Conservation (phyloP, 2,797 vertebrate species). For the Spheniscus humboldti region DNA sequence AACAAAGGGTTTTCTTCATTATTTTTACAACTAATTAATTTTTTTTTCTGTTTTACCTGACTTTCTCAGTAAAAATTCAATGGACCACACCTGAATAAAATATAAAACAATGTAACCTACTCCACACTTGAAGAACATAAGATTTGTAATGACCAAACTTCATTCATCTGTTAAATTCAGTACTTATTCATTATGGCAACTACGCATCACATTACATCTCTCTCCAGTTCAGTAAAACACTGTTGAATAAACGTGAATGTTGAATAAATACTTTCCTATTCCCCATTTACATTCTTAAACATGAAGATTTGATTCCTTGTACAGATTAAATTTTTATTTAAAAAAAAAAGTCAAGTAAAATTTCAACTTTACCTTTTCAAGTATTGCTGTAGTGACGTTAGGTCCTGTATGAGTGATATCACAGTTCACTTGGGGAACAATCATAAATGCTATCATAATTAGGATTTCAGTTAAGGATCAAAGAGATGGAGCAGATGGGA, state of each 20-base stretch:
- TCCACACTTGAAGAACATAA: neutral
- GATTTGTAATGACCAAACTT: neutral
- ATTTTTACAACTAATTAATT: neutral
- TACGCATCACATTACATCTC: neutral
- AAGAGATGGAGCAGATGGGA: conserved; percentile 14
- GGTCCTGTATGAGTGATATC: neutral
- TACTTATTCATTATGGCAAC: neutral
- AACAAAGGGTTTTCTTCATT: neutral
- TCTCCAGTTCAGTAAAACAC: neutral
- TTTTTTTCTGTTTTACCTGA: neutral
- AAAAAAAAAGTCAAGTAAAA: neutral
- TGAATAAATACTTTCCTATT: neutral
- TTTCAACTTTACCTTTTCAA: neutral
- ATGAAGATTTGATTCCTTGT: neutral
- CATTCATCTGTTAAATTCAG: neutral
- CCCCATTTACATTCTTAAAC: neutral
- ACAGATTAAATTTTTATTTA: neutral
- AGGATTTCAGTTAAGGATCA: conserved; percentile 20
- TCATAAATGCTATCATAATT: conserved; percentile 1
- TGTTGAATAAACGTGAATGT: neutral
- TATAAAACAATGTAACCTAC: neutral
- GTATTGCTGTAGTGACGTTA: neutral
- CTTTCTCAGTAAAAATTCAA: neutral
- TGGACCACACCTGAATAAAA: neutral
- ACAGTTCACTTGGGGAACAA: neutral